Base-by-base conservation (phyloP, 2,797 vertebrate genomes). In the Micropoecilia bifurca region DNA sequence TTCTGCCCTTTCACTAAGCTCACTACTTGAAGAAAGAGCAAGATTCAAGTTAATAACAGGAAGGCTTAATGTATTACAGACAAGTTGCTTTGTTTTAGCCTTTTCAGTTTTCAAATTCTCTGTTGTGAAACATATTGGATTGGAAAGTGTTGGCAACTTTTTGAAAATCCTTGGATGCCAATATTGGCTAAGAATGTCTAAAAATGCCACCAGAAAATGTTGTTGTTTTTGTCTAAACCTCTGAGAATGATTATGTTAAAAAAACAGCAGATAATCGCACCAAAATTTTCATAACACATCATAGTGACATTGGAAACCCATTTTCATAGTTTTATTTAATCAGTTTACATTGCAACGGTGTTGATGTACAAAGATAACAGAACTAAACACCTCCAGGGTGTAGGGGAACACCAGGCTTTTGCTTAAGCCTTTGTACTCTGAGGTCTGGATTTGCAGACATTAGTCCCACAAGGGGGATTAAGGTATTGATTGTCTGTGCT, bases 401-500 rank as follows among this genome's bases (percentile, higher is more conserved):
- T 41, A 12, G 41, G 45, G 12, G 71, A 69, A 61, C 20, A 1
- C 10, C 33, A 25, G 7, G 25, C 66, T 73, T 78, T 22, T 43
- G 75, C 48, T n/a, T 45, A 30, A 25, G 20, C 77, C n/a, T 82
- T 84, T 57, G 55, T 43, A 50, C 48, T 73, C 50, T 85, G 28
- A 79, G 63, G 47, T 76, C 74, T 71, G 12, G 46, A 55, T 79
- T 80, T 45, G 5, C 73, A 72, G 61, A 68, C 57, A 46, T 55
- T n/a, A 30, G 75, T 79, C 89, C 90, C 91, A 33, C 28, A 5
- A 88, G 89, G 85, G 81, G 18, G 33, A 75, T 85, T 36, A 85
- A 81, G 71, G 69, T 85, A 90, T 89, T 86, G 89, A 91, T 81
- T 85, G 77, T n/a, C 76, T 43, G 22, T 79, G 63, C 79, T 73